Conservation (phyloP, 1,140 invertebrate species). For the Drosophila ercepeae region DNA sequence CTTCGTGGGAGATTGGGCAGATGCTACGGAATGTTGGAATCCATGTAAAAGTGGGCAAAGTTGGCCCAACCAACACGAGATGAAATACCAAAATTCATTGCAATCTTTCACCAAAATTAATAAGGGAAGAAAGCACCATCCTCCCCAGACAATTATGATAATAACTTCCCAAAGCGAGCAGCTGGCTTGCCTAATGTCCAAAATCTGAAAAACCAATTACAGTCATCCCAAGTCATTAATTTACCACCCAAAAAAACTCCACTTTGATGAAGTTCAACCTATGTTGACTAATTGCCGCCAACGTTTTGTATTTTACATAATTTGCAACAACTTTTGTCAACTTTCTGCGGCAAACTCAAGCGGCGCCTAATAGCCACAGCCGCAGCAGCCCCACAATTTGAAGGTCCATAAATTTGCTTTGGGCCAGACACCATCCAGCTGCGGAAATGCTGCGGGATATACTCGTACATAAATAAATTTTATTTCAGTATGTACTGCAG, state of each 20-base stretch:
- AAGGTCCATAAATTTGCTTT: constrained; percentile 46
- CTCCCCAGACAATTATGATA: constrained; percentile 32
- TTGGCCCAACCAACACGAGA: background rate
- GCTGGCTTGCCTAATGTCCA: constrained; percentile 26
- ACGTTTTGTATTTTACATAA: constrained; percentile 55
- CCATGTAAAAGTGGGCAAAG: constrained; percentile 26
- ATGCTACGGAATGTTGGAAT: constrained; percentile 19
- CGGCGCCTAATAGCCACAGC: constrained; percentile 22
- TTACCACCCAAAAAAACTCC: constrained; percentile 29
- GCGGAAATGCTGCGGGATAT: constrained; percentile 9
- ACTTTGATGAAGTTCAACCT: constrained; percentile 21
- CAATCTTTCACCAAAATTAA: background rate
- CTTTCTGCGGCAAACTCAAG: constrained; percentile 35
- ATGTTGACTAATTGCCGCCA: constrained; percentile 60
- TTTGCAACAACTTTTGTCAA: constrained; percentile 64
- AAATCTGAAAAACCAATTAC: constrained; percentile 33
- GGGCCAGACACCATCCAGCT: constrained; percentile 24
- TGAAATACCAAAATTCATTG: constrained; percentile 3
- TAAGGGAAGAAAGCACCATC: background rate
- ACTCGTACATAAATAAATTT: background rate
- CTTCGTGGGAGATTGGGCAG: constrained; percentile 56
- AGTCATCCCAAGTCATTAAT: constrained; percentile 34
- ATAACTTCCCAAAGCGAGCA: constrained; percentile 37
- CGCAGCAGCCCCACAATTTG: constrained; percentile 35
- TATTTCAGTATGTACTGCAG: constrained; percentile 16